Percentiles rank a stretch among this genome's conserved stretches.
These are phyloP conservation scores for Sarcophaga subvicina DNA, from an alignment of 2,888 invertebrate genomes.

Conservation along the genomic window DNA sequence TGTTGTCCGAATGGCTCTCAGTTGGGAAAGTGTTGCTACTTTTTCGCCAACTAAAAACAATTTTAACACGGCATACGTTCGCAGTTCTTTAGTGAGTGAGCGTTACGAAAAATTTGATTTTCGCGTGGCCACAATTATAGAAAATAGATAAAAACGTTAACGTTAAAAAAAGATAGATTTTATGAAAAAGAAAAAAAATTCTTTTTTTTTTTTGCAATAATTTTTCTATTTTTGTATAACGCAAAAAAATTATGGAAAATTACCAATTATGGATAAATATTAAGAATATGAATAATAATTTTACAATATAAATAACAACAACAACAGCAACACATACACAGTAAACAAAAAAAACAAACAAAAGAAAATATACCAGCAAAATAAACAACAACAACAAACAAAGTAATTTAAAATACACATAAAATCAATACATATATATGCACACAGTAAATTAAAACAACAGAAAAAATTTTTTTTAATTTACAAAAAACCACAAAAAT, in stretches of 20 bases:
- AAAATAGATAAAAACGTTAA: constrained; percentile 35
- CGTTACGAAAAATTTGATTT: constrained; percentile 61
- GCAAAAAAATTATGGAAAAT: constrained; percentile 47
- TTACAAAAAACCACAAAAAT: constrained; percentile 22
- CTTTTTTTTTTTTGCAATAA: constrained; percentile 1
- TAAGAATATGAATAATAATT: constrained; percentile 30
- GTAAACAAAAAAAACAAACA: constrained; percentile 21
- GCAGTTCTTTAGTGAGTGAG: constrained; percentile 68
- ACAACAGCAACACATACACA: constrained; percentile 24
- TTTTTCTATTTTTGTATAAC: constrained; percentile 30
- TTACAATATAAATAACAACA: constrained; percentile 44
- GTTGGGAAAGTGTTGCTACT: constrained; percentile 63
- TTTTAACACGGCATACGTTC: constrained; percentile 60
- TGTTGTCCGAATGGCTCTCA: constrained; percentile 31
- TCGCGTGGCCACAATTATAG: constrained; percentile 58
- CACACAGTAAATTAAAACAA: constrained; percentile 36
- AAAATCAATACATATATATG: constrained; percentile 29
- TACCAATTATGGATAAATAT: constrained; percentile 23
- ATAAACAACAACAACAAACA: background rate
- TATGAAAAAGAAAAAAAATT: constrained; percentile 7
- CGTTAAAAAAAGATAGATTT: constrained; percentile 7
- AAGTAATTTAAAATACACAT: constrained; percentile 27
- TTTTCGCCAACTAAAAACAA: constrained; percentile 64
- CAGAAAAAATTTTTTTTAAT: no score
- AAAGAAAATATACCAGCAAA: background rate